Conservation (phyloP, 2,113 vertebrate genomes). For the Zonotrichia leucophrys region DNA sequence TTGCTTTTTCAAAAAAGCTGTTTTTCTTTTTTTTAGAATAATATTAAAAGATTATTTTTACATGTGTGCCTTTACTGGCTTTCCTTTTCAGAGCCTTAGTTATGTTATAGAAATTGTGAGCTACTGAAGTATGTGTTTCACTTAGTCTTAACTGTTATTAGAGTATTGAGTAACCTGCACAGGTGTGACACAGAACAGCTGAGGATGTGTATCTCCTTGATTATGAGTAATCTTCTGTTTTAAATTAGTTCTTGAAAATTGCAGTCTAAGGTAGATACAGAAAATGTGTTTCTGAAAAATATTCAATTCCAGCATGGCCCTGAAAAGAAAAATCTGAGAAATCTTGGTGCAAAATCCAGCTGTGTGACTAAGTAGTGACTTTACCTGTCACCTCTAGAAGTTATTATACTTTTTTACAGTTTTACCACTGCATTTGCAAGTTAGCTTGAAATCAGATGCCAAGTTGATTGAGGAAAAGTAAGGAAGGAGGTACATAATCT, state of each 20-base stretch:
- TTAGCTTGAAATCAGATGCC: not conserved
- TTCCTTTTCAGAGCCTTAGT: not conserved
- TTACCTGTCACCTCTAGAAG: not conserved
- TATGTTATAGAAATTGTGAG: not conserved
- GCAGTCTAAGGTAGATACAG: not conserved
- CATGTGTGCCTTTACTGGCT: not conserved
- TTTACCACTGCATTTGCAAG: not conserved
- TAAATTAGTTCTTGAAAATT: not conserved
- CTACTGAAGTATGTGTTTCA: not conserved
- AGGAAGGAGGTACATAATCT: not conserved
- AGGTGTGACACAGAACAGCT: not conserved
- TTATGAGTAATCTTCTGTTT: not conserved
- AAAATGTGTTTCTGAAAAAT: not conserved
- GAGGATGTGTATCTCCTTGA: not conserved
- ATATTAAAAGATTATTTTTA: not conserved
- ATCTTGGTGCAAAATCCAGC: not conserved
- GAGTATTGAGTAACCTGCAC: not conserved
- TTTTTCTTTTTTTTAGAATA: not conserved
- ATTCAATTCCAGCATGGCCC: not conserved
- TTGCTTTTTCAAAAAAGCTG: not conserved
- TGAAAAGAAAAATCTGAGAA: not conserved
- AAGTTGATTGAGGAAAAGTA: not conserved
- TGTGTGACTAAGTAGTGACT: not conserved
- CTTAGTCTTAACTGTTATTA: not conserved
- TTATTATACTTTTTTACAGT: not conserved